Evolutionary conservation across 2,888 invertebrate species (phyloP).

Genomic region (Synergus japonicus): DNA sequence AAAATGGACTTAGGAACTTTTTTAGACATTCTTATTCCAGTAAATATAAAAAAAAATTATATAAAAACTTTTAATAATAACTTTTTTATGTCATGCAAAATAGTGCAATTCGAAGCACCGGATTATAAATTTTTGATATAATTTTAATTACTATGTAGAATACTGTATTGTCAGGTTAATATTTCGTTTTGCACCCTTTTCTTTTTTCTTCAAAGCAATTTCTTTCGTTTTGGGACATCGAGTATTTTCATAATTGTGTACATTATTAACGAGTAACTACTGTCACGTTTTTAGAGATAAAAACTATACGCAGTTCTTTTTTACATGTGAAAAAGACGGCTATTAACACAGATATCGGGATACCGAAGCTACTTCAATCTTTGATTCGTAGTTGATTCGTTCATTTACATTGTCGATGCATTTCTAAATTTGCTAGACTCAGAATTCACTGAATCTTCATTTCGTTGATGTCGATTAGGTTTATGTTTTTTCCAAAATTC

Average conservation of each 20-base stretch:
- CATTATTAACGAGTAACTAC: constrained; percentile 7
- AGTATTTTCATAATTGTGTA: constrained; percentile 18
- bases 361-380: constrained; percentile 34
- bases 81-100: constrained; percentile 11
- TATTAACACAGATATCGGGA: constrained; percentile 39
- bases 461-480: constrained; percentile 35
- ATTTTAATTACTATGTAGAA: not conserved
- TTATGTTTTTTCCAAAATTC: constrained; percentile 25
- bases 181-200: not conserved
- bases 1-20: too few species aligned
- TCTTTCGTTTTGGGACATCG: constrained; percentile 12
- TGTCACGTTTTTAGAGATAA: constrained; percentile 19
- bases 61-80: not conserved
- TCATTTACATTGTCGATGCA: constrained; percentile 41
- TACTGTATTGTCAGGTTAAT: constrained; percentile 35
- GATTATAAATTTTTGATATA: not conserved
- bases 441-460: constrained; percentile 7
- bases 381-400: constrained; percentile 24
- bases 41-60: too few species aligned
- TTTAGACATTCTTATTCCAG: too few species aligned
- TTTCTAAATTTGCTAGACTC: constrained; percentile 10
- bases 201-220: constrained; percentile 12
- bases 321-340: constrained; percentile 30
- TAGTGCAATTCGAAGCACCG: not conserved
- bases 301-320: constrained; percentile 23